These are phyloP conservation scores for Eumerus sabulonum DNA, from an alignment of 2,888 invertebrate species.

Conservation along the genomic window DNA sequence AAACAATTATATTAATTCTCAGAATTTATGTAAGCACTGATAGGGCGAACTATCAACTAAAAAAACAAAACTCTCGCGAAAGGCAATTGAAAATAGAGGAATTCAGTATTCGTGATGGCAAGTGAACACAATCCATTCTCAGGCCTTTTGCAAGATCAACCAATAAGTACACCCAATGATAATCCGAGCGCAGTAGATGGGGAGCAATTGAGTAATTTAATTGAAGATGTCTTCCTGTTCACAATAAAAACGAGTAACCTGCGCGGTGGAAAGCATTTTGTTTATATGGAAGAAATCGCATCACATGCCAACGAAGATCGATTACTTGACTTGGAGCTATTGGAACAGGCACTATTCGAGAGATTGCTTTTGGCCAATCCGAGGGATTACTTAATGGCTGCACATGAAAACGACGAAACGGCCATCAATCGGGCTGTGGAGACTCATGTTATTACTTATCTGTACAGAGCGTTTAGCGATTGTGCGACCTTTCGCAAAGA, in stretches of 20 bases:
- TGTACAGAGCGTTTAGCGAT: constrained; percentile 84
- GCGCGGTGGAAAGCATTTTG: constrained; percentile 78
- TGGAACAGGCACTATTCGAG: constrained; percentile 90
- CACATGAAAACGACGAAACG: constrained; percentile 76
- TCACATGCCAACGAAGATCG: constrained; percentile 79
- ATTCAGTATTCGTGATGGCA: constrained; percentile 31
- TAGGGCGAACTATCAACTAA: background rate
- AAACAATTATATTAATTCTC: constrained; percentile 11
- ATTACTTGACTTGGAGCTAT: constrained; percentile 82
- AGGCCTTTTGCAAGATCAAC: constrained; percentile 47
- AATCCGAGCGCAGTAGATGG: constrained; percentile 12
- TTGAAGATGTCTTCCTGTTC: constrained; percentile 87
- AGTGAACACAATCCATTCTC: constrained; percentile 52
- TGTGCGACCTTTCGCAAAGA: constrained; percentile 67
- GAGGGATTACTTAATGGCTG: constrained; percentile 80
- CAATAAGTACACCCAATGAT: constrained; percentile 3
- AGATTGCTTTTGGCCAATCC: constrained; percentile 83
- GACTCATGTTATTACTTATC: constrained; percentile 84
- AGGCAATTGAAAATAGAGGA: background rate
- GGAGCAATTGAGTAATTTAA: constrained; percentile 74
- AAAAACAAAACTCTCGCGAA: constrained; percentile 25
- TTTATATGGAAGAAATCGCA: constrained; percentile 84
- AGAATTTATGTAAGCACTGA: constrained; percentile 46
- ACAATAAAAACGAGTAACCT: constrained; percentile 81
- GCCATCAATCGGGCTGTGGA: constrained; percentile 80